Evolutionary conservation across 2,888 invertebrate genomes (phyloP), one percentile per base, ranked within the genome.

Genomic region (Prenolepis imparis): DNA sequence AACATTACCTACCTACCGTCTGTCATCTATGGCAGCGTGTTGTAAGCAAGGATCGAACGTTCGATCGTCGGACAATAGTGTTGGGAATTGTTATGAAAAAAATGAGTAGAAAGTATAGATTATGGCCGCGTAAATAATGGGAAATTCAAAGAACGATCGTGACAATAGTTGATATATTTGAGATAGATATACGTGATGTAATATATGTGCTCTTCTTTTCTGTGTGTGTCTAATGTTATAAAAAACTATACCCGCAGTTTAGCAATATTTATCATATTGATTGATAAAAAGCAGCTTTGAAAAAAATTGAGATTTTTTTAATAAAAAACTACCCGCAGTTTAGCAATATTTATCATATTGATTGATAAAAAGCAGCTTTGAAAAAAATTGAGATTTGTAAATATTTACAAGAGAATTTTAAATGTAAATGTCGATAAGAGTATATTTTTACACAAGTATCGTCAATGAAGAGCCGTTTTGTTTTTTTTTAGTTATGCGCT

Each of bases 1-100:
- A 92, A 93, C 93, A 93, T 91, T 91, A 52, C n/a, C 88, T 83
- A 84, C 86, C 89, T 83, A 84, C 81, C 63, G 84, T 89, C 89
- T 90, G 91, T 92, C 92, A 91, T 91, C 91, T 82, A 74, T 82
- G 89, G 82, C 86, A 84, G 64, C 64, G 84, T 81, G 39, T 63
- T 44, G 82, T 81, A 63, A 82, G 57, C 83, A 72, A 28, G 32
- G 61, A 39, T 36, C 63, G 61, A 64, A 73, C 70, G 64, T n/a
- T 52, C 44, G 85, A 88, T 90, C 92, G 84, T 83, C 77, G 87
- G 84, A 92, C 91, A 90, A 92, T 92, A 84, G 86, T 84, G 73
- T 63, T 64, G 55, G 64, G 48, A 55, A 70, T 83, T 84, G 86
- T 86, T 85, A 85, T 84, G 78, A 64, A 82, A 44, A 84, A 85